phyloP scores from a whole-genome alignment of 1,140 invertebrate genomes.

The Drosophila parvula region DNA sequence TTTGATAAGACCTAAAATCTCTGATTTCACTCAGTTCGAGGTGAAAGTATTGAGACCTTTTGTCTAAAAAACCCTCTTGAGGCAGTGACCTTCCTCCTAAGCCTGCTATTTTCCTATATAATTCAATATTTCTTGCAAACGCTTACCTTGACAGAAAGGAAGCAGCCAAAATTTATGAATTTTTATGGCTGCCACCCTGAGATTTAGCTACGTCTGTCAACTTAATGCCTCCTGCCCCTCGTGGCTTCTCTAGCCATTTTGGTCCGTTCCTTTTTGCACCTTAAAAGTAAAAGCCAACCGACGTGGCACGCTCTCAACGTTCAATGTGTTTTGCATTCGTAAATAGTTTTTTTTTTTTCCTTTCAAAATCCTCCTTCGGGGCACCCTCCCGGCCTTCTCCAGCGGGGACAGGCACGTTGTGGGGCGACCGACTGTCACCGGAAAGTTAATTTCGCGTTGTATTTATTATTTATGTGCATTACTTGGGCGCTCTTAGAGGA shows the following conservation, averaged over 20 bases:
- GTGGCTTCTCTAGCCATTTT: slow-evolving; percentile 10
- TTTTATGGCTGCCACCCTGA: slow-evolving; percentile 63
- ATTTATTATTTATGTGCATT: slow-evolving; percentile 78
- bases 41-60: not conserved
- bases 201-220: slow-evolving; percentile 67
- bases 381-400: not conserved
- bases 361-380: slow-evolving; percentile 1
- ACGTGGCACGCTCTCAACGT: slow-evolving; percentile 67
- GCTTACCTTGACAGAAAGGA: slow-evolving; percentile 2
- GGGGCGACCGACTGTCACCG: slow-evolving; percentile 23
- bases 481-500: slow-evolving; percentile 65
- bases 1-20: not conserved
- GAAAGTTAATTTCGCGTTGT: slow-evolving; percentile 73
- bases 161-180: slow-evolving; percentile 69
- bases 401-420: slow-evolving; percentile 7
- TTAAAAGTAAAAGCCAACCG: slow-evolving; percentile 65
- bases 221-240: slow-evolving; percentile 46
- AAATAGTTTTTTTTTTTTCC: slow-evolving; percentile 61
- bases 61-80: not conserved
- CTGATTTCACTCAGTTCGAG: not conserved
- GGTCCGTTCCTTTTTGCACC: slow-evolving; percentile 57
- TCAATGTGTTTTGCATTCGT: slow-evolving; percentile 78
- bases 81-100: not conserved
- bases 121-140: not conserved
- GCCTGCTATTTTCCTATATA: not conserved